A percentile compares a stretch with the other conserved stretches of the same genome.
These are phyloP conservation scores for Meiosimyza platycephala DNA, from an alignment of 2,888 invertebrate species.

Conservation along the genomic window DNA sequence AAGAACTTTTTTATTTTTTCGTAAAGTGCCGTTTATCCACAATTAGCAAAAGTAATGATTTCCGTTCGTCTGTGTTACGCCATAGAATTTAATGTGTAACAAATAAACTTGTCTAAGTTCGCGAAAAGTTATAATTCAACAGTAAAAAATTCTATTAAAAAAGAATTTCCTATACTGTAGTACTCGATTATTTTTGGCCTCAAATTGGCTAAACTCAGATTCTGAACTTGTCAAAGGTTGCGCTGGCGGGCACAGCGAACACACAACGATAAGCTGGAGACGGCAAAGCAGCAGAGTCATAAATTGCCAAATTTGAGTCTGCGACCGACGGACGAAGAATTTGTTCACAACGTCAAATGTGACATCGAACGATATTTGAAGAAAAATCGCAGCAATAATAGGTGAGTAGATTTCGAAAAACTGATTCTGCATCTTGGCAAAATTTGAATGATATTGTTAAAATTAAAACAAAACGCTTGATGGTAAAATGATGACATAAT, in stretches of 20 bases:
- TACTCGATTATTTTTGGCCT: not conserved
- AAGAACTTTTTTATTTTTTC: constrained; percentile 13
- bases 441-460: too few species aligned
- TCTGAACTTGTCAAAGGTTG: constrained; percentile 10
- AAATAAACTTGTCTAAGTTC: too few species aligned
- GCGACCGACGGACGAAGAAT: constrained; percentile 61
- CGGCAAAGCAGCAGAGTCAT: constrained; percentile 9
- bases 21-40: not conserved
- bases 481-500: too few species aligned
- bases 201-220: not conserved
- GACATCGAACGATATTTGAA: constrained; percentile 65
- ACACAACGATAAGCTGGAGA: constrained; percentile 24
- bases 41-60: too few species aligned
- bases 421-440: too few species aligned
- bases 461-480: too few species aligned
- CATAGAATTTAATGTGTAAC: not conserved
- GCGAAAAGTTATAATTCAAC: too few species aligned
- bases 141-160: not conserved
- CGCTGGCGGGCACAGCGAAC: constrained; percentile 18
- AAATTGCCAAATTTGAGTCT: constrained; percentile 58
- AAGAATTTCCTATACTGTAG: not conserved
- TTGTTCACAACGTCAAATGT: constrained; percentile 64
- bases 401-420: constrained; percentile 55
- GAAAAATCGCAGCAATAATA: constrained; percentile 57
- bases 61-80: too few species aligned